These are phyloP conservation scores for Cosmorhoe ocellata DNA, from an alignment of 2,888 invertebrate genomes.

Conservation along the genomic window DNA sequence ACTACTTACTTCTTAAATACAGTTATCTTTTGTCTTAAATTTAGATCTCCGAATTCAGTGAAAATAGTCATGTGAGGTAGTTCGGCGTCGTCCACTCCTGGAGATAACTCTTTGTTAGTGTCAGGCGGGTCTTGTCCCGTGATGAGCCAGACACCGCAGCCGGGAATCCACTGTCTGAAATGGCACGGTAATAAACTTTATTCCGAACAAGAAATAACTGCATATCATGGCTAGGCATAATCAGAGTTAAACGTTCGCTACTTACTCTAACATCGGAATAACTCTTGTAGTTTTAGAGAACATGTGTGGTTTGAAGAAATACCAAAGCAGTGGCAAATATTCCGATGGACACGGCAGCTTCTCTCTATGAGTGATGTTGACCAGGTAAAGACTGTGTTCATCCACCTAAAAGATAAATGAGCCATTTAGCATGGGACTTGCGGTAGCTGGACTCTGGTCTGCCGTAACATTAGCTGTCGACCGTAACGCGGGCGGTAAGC, in stretches of 20 bases:
- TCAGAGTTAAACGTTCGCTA: conserved; percentile 28
- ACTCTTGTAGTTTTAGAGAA: conserved; percentile 82
- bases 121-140: conserved; percentile 76
- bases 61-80: conserved; percentile 85
- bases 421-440: too few relatives aligned
- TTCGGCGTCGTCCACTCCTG: conserved; percentile 54
- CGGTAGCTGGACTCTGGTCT: too few relatives aligned
- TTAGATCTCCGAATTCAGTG: conserved; percentile 87
- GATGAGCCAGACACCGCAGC: conserved; percentile 86
- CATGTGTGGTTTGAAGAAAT: conserved; percentile 86
- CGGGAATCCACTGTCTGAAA: conserved; percentile 86
- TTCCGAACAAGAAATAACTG: too few relatives aligned
- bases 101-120: conserved; percentile 54
- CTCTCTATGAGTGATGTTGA: conserved; percentile 84
- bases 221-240: too few relatives aligned
- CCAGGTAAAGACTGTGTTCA: conserved; percentile 82
- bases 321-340: conserved; percentile 85
- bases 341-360: conserved; percentile 79
- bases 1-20: conserved; percentile 83
- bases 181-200: conserved; percentile 5
- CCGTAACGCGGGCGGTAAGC: too few relatives aligned
- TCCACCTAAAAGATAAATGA: conserved; percentile 62
- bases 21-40: conserved; percentile 83
- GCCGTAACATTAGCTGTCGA: too few relatives aligned
- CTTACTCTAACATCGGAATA: conserved; percentile 89